A percentile compares a stretch with the other conserved stretches of the same genome.
Conservation (phyloP, 1,140 invertebrate genomes). For the Rhagoletis pomonella region DNA sequence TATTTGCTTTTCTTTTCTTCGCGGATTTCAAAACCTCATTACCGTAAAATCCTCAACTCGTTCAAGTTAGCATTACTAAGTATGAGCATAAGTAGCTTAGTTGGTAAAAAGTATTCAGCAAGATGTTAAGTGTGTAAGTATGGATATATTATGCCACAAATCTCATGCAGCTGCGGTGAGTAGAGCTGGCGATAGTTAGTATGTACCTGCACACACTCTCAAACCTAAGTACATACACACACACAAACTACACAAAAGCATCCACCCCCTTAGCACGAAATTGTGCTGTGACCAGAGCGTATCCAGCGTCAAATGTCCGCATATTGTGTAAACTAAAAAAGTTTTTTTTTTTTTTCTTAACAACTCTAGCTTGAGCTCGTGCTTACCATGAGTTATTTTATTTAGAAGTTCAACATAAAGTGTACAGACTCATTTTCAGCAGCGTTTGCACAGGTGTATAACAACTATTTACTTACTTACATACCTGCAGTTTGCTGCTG, state of each 20-base stretch:
- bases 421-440: slow-evolving; percentile 30
- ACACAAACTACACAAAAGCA: neutral
- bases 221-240: neutral
- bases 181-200: neutral
- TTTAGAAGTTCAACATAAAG: slow-evolving; percentile 42
- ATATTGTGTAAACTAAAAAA: slow-evolving; percentile 46
- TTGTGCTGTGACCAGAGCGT: neutral
- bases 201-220: neutral
- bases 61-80: slow-evolving; percentile 39
- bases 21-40: slow-evolving; percentile 47
- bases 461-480: neutral
- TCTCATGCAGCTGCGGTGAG: neutral
- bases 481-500: neutral
- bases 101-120: slow-evolving; percentile 1
- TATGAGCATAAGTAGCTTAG: slow-evolving; percentile 42
- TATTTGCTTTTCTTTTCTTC: slow-evolving; percentile 5
- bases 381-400: slow-evolving; percentile 36
- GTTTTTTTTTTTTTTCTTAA: slow-evolving; percentile 30
- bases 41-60: slow-evolving; percentile 44
- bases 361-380: neutral
- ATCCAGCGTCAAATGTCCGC: slow-evolving; percentile 37
- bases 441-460: neutral
- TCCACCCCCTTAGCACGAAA: neutral
- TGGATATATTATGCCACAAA: neutral
- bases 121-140: slow-evolving; percentile 28